Conservation (phyloP, 2,888 invertebrate genomes). For the Nomada flava region DNA sequence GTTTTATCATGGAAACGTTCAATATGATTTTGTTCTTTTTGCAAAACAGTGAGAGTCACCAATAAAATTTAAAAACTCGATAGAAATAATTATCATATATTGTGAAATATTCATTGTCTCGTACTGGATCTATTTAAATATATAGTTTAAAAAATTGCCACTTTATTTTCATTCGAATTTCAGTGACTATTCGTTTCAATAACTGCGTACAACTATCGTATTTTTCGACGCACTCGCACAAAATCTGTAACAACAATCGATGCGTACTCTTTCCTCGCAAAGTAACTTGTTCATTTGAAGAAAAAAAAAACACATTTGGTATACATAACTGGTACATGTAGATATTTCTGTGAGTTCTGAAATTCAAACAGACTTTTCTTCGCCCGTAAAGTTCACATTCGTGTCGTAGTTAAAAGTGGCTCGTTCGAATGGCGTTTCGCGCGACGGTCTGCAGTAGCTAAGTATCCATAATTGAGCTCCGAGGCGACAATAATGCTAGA, state of each 20-base stretch:
- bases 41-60: no score
- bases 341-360: background rate
- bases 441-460: conserved; percentile 34
- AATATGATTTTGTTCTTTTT: no score
- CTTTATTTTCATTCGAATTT: background rate
- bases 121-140: background rate
- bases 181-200: background rate
- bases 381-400: conserved; percentile 41
- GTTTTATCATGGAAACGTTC: no score
- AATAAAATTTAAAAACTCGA: no score
- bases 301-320: background rate
- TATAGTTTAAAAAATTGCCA: no score
- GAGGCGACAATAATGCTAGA: conserved; percentile 46
- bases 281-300: background rate
- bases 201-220: no score
- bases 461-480: conserved; percentile 53
- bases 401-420: conserved; percentile 13
- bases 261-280: no score
- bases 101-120: background rate
- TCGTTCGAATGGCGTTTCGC: conserved; percentile 31
- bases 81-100: no score
- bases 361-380: conserved; percentile 32
- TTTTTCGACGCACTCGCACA: no score
- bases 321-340: background rate
- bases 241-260: background rate